phyloP scores from a whole-genome alignment of 2,113 vertebrate genomes.

The Oreochromis tanganicae region DNA sequence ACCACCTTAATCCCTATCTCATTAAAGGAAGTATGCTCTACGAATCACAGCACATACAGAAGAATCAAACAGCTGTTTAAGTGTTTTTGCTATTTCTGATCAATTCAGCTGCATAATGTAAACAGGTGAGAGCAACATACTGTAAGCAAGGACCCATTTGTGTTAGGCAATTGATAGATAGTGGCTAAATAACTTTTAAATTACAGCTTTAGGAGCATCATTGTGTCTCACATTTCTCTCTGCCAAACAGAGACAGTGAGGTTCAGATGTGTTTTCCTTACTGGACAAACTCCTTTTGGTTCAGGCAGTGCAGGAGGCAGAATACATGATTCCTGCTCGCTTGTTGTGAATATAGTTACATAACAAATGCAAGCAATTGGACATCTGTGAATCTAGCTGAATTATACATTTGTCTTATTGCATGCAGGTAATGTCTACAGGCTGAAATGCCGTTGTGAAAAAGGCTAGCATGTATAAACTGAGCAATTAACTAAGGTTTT shows the following conservation, averaged over 20 bases:
- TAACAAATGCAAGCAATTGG: not conserved
- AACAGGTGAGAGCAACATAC: not conserved
- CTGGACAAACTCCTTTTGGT: not conserved
- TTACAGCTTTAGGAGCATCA: not conserved
- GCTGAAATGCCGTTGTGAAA: not conserved
- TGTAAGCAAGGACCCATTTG: not conserved
- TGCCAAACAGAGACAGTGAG: not conserved
- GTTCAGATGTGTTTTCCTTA: not conserved
- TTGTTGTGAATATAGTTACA: not conserved
- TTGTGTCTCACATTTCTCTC: not conserved
- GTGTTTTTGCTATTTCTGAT: not conserved
- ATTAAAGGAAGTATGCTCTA: not conserved
- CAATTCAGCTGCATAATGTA: fast-evolving
- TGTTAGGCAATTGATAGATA: not conserved
- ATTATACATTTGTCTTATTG: not conserved
- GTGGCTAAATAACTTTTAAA: not conserved
- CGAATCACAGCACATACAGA: not conserved
- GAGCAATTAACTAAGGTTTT: not conserved
- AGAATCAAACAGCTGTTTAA: not conserved
- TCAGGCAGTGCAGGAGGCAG: not conserved
- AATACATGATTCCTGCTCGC: not conserved
- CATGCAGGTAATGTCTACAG: not conserved
- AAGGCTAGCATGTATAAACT: not conserved
- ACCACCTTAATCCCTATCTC: not conserved
- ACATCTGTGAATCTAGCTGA: not conserved